A percentile compares a stretch with the other conserved stretches of the same genome.
Conservation (phyloP, 2,888 invertebrate species). For the Andrena camellia region DNA sequence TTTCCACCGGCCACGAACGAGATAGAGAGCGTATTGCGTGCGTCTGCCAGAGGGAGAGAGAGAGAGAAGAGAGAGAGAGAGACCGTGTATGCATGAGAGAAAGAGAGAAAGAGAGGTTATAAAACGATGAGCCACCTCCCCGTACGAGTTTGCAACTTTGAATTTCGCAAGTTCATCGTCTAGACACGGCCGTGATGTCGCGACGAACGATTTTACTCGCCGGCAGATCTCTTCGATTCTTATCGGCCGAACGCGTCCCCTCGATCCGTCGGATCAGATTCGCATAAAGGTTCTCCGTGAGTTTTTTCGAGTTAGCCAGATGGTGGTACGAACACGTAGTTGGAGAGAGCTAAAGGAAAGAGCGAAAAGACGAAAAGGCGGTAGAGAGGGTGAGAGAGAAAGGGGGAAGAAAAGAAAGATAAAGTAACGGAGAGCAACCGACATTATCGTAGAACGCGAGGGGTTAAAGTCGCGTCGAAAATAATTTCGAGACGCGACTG, state of each 20-base stretch:
- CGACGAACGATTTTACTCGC: constrained; percentile 2
- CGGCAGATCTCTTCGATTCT: neutral
- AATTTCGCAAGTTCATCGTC: constrained; percentile 40
- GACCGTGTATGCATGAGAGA: neutral
- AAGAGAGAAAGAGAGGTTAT: constrained; percentile 1
- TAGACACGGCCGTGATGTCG: neutral
- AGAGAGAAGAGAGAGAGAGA: constrained; percentile 24
- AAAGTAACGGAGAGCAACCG: constrained; percentile 2
- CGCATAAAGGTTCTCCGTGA: constrained; percentile 10
- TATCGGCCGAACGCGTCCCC: neutral
- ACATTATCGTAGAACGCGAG: constrained; percentile 5
- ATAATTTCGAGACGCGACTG: constrained; percentile 56
- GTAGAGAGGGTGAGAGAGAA: neutral
- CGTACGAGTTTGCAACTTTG: neutral
- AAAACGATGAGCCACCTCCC: constrained; percentile 18
- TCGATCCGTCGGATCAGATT: neutral
- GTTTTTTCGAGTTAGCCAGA: constrained; percentile 24
- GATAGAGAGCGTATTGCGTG: constrained; percentile 43
- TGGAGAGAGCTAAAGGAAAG: constrained; percentile 1
- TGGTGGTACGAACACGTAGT: constrained; percentile 22
- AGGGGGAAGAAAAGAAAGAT: neutral
- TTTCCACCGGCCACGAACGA: constrained; percentile 69
- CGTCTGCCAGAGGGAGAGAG: constrained; percentile 5
- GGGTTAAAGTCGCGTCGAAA: constrained; percentile 52
- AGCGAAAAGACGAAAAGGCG: too few relatives aligned